phyloP scores from a whole-genome alignment of 2,888 invertebrate species.

The Nasonia oneida region DNA sequence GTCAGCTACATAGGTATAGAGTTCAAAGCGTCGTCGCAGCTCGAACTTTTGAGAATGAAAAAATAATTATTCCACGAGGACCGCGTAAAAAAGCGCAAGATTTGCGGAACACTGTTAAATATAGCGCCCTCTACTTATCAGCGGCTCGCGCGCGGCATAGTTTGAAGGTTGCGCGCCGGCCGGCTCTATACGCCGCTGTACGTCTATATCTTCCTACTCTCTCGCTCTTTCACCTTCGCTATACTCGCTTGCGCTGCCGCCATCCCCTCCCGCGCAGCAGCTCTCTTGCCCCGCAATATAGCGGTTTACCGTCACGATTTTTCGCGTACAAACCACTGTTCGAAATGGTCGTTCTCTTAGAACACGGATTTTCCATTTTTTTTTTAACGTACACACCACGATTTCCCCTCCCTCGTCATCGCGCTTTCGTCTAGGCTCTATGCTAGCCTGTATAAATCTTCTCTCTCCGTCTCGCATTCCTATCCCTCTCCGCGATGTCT shows the following conservation, averaged over 20 bases:
- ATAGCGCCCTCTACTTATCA: constrained; percentile 53
- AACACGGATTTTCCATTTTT: background rate
- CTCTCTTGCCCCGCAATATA: background rate
- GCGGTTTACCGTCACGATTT: background rate
- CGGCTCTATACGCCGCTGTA: constrained; percentile 18
- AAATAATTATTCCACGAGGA: background rate
- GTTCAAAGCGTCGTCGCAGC: too few species aligned
- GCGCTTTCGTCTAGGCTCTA: background rate
- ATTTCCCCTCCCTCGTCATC: background rate
- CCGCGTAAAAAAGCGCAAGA: background rate
- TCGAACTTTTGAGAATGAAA: background rate
- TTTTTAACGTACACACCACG: background rate
- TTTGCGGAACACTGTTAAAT: constrained; percentile 7
- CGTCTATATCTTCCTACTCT: background rate
- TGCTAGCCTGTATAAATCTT: background rate
- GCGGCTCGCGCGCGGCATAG: constrained; percentile 10
- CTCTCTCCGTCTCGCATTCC: background rate
- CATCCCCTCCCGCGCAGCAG: background rate
- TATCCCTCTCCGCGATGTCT: constrained; percentile 3
- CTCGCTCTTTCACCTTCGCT: constrained; percentile 13
- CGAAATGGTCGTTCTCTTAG: background rate
- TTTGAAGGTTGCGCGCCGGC: constrained; percentile 58
- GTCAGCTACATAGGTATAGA: too few species aligned
- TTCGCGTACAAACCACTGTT: background rate
- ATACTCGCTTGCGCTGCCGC: background rate